Percentiles rank a stretch among this genome's conserved stretches.
Evolutionary conservation across 2,113 vertebrate genomes (phyloP).

Genomic region (Desmodus rotundus): DNA sequence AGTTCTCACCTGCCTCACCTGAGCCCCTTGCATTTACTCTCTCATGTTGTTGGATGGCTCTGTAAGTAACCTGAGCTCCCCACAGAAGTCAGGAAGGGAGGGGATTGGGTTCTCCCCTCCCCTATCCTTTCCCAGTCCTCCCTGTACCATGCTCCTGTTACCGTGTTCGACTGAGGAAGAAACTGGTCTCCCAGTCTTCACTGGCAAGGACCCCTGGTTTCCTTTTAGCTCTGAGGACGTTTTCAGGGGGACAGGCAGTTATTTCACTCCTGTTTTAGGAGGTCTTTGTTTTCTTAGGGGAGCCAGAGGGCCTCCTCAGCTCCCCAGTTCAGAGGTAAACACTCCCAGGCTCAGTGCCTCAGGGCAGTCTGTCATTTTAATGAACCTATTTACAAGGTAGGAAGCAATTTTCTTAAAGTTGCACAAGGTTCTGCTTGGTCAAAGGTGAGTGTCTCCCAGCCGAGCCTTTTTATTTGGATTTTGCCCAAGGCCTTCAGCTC

Average conservation of each 20-base stretch:
- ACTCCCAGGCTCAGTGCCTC: background rate
- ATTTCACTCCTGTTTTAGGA: background rate
- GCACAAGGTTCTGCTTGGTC: background rate
- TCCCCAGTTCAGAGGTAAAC: background rate
- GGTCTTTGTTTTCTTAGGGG: background rate
- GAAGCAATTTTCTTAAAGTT: conserved; percentile 39
- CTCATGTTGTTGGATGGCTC: background rate
- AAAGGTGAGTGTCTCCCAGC: conserved; percentile 40
- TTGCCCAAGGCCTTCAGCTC: conserved; percentile 34
- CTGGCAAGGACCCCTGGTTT: background rate
- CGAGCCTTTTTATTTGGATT: conserved; percentile 41
- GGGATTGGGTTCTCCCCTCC: background rate
- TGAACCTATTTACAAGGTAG: conserved; percentile 36
- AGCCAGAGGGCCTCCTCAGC: background rate
- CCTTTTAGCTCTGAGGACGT: background rate
- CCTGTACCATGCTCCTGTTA: background rate
- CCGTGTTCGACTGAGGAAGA: background rate
- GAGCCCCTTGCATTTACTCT: background rate
- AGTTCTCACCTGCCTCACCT: background rate
- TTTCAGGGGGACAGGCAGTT: background rate
- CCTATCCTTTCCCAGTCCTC: background rate
- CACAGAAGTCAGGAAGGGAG: background rate
- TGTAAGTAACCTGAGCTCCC: background rate
- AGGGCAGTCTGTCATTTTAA: conserved; percentile 25
- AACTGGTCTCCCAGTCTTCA: background rate